These are phyloP conservation scores for Tragelaphus oryx DNA, from an alignment of 2,797 vertebrate genomes.

Conservation along the genomic window DNA sequence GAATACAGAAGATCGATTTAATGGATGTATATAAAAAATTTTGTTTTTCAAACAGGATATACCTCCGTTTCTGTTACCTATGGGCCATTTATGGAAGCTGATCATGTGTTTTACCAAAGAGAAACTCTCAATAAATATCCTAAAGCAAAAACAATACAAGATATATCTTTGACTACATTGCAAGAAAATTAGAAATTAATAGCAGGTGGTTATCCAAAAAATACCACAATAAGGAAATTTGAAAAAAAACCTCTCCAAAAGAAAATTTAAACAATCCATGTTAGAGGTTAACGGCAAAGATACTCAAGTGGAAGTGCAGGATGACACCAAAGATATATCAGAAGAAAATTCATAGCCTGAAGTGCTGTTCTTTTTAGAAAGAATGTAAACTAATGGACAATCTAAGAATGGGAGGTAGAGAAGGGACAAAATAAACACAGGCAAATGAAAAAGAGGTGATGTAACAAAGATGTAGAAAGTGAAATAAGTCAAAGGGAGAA, in stretches of 20 bases:
- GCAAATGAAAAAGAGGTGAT: neutral
- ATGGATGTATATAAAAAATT: neutral
- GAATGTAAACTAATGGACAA: neutral
- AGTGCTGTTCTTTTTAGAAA: constrained; percentile 16
- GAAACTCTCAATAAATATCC: neutral
- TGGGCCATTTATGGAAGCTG: neutral
- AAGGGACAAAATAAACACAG: neutral
- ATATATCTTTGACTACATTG: neutral
- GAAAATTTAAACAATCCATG: neutral
- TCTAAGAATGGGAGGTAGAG: neutral
- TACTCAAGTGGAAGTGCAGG: neutral
- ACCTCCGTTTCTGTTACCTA: neutral
- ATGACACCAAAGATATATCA: neutral
- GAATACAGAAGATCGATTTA: neutral
- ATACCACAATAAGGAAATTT: neutral
- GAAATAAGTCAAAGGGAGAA: neutral
- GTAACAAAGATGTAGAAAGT: neutral
- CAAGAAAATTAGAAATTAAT: constrained; percentile 18
- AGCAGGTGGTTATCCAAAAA: neutral
- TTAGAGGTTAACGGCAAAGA: neutral
- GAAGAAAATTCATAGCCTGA: neutral
- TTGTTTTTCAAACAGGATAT: neutral
- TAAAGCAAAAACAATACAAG: neutral
- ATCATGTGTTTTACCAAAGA: neutral
- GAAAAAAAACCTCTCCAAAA: neutral